A percentile compares a stretch with the other conserved stretches of the same genome.
Evolutionary conservation across 1,140 invertebrate genomes (phyloP).

Genomic region (Nasonia vitripennis): DNA sequence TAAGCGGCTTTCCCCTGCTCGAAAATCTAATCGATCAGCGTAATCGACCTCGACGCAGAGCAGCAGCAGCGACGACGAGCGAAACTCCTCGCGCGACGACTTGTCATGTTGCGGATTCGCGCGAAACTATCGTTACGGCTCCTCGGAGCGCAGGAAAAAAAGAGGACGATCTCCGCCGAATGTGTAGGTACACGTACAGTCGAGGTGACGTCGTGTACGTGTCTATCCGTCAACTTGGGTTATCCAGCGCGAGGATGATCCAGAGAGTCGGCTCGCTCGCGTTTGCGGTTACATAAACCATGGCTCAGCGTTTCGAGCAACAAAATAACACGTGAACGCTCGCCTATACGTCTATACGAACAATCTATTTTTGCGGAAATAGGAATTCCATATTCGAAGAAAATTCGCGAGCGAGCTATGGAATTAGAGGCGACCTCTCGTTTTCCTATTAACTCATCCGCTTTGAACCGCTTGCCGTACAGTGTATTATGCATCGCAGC

Average conservation of each 20-base stretch:
- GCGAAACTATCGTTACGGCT: neutral
- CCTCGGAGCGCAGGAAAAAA: neutral
- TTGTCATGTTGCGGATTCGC: neutral
- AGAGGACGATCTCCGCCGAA: neutral
- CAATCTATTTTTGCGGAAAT: neutral
- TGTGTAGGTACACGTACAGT: neutral
- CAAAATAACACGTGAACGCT: neutral
- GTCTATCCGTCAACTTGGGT: constrained; percentile 5
- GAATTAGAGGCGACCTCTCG: neutral
- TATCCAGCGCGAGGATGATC: neutral
- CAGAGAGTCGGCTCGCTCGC: too few species aligned
- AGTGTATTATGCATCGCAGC: neutral
- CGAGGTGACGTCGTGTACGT: neutral
- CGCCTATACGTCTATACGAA: neutral
- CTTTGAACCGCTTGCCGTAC: too few species aligned
- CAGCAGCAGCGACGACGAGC: neutral
- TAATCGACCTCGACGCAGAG: neutral
- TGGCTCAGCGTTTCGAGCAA: constrained; percentile 34
- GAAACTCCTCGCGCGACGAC: neutral
- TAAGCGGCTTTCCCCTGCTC: neutral
- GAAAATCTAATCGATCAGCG: neutral
- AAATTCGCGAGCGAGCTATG: neutral
- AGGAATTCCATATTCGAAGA: neutral
- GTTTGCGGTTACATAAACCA: constrained; percentile 41
- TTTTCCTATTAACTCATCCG: neutral